Evolutionary conservation across 1,140 invertebrate genomes (phyloP).

Genomic region (Trichogramma pretiosum): DNA sequence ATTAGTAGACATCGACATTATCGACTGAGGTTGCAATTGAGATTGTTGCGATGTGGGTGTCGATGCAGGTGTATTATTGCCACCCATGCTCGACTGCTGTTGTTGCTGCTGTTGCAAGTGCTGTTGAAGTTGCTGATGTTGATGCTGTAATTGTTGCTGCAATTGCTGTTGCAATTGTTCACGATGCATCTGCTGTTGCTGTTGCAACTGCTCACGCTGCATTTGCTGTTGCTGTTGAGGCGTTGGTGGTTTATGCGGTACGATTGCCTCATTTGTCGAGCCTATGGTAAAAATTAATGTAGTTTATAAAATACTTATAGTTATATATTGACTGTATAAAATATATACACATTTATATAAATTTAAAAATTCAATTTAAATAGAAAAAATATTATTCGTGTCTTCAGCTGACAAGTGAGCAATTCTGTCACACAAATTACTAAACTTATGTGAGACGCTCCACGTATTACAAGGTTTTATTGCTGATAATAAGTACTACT

Average conservation of each 20-base stretch:
- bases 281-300: too few species aligned
- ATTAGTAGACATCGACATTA: conserved; percentile 31
- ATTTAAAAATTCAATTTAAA: too few species aligned
- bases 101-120: conserved; percentile 11
- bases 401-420: too few species aligned
- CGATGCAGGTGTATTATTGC: conserved; percentile 20
- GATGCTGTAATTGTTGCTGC: conserved; percentile 18
- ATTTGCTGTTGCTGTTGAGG: conserved; percentile 33
- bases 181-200: conserved; percentile 23
- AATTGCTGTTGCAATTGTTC: conserved; percentile 24
- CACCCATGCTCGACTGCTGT: conserved; percentile 14
- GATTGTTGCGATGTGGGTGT: conserved; percentile 26
- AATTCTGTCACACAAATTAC: too few species aligned
- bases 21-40: conserved; percentile 20
- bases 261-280: too few species aligned
- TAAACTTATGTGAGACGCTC: too few species aligned
- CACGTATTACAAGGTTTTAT: too few species aligned
- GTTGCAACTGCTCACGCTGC: conserved; percentile 32
- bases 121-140: conserved; percentile 9
- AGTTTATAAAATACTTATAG: too few species aligned
- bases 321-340: too few species aligned
- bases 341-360: too few species aligned
- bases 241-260: conserved; percentile 34
- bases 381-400: too few species aligned
- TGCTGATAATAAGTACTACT: too few species aligned